Conservation (phyloP, 2,888 invertebrate species). For the Rhagophthalmus giganteus region DNA sequence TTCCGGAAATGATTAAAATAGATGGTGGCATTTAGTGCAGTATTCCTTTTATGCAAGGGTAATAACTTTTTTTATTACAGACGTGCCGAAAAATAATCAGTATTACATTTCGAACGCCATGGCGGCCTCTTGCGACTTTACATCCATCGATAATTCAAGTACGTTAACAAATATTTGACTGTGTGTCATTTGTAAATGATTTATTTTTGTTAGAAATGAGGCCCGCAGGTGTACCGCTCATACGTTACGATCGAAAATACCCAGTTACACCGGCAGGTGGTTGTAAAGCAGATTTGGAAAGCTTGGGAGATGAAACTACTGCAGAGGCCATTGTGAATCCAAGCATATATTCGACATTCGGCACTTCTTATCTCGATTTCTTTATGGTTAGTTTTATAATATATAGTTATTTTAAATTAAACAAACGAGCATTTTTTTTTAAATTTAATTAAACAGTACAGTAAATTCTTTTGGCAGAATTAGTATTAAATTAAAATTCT, state of each 20-base stretch:
- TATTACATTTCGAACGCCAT: conserved; percentile 46
- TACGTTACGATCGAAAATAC: conserved; percentile 41
- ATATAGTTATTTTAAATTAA: background rate
- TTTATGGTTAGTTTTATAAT: conserved; percentile 43
- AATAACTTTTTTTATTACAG: too few relatives aligned
- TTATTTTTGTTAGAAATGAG: conserved; percentile 35
- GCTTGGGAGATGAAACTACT: conserved; percentile 48
- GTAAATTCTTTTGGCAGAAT: too few relatives aligned
- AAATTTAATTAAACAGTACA: too few relatives aligned
- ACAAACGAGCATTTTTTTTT: too few relatives aligned
- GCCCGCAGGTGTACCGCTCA: conserved; percentile 45
- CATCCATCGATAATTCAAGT: conserved; percentile 47
- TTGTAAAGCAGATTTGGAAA: conserved; percentile 45
- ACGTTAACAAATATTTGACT: conserved; percentile 20
- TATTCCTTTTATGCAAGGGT: too few relatives aligned
- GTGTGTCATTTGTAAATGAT: background rate
- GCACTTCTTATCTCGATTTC: conserved; percentile 53
- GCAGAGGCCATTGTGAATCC: conserved; percentile 52
- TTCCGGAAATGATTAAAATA: conserved; percentile 55
- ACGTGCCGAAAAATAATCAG: conserved; percentile 41
- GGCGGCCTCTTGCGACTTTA: conserved; percentile 45
- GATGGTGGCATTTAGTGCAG: too few relatives aligned
- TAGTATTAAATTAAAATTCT: too few relatives aligned
- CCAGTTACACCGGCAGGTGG: conserved; percentile 42
- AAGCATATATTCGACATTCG: conserved; percentile 54